Percentiles rank a stretch among this genome's conserved stretches.
Conservation (phyloP, 2,113 vertebrate genomes). For the Crotalus horridus region DNA sequence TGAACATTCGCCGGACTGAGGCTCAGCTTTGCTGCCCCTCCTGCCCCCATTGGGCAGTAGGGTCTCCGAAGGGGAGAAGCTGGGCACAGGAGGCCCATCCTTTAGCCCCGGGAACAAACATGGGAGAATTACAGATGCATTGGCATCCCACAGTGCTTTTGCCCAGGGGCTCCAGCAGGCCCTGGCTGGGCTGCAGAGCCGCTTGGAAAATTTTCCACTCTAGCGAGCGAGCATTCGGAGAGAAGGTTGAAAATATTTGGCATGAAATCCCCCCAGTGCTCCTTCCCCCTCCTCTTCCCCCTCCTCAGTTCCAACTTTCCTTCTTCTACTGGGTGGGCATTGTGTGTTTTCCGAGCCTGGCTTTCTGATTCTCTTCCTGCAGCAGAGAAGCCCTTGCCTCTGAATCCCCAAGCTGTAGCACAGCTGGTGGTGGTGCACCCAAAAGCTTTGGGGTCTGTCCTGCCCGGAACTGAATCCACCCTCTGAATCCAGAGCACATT, state of each 20-base stretch:
- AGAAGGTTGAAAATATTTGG: slow-evolving; percentile 18
- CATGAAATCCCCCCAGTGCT: background rate
- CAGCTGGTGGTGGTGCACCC: slow-evolving; percentile 27
- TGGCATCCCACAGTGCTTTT: background rate
- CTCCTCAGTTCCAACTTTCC: background rate
- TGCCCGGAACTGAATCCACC: slow-evolving; percentile 63
- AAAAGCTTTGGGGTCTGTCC: slow-evolving; percentile 20
- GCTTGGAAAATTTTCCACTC: slow-evolving; percentile 25
- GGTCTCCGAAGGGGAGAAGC: background rate
- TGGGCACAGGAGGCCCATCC: background rate
- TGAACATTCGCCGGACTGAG: background rate
- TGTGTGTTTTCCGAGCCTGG: background rate
- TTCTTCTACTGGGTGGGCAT: background rate
- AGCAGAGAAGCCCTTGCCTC: slow-evolving; percentile 51
- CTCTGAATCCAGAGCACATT: slow-evolving; percentile 54
- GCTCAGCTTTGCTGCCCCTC: too few relatives aligned
- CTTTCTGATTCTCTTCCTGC: slow-evolving; percentile 16
- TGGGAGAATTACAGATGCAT: background rate
- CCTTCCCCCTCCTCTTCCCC: background rate
- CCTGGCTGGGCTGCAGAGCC: background rate
- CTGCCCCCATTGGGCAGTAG: background rate
- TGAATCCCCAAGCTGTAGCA: slow-evolving; percentile 52
- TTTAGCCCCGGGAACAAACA: background rate
- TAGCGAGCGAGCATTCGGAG: background rate
- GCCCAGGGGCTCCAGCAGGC: background rate